phyloP scores from a whole-genome alignment of 1,140 invertebrate species.

The Eubasilissa regina region DNA sequence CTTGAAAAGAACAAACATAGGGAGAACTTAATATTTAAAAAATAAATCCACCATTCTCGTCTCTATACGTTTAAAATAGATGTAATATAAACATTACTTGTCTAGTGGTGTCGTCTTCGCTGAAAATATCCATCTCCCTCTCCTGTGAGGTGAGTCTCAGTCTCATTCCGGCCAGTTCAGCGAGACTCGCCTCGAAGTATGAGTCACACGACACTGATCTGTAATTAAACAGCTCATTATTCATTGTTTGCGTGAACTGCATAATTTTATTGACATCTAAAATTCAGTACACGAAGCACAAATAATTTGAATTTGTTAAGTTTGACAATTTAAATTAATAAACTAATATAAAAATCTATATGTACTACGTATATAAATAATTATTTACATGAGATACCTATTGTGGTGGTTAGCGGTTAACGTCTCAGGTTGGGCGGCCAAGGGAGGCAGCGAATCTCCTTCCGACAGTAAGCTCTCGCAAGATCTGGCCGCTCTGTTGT shows the following conservation, averaged over 20 bases:
- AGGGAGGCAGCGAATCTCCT: conserved; percentile 65
- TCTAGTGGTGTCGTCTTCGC: conserved; percentile 80
- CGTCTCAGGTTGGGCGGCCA: conserved; percentile 55
- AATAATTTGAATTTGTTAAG: no score
- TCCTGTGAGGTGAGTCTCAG: conserved; percentile 89
- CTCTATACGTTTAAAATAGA: no score
- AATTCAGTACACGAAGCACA: neutral
- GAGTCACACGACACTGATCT: conserved; percentile 93
- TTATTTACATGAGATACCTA: conserved; percentile 59
- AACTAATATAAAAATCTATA: neutral
- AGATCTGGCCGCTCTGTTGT: conserved; percentile 65
- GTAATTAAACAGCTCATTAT: conserved; percentile 36
- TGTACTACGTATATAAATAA: neutral
- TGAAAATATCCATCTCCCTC: conserved; percentile 88
- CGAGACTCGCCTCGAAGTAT: conserved; percentile 84
- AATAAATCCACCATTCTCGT: no score
- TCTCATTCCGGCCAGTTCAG: conserved; percentile 86
- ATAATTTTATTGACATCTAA: no score
- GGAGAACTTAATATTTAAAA: no score
- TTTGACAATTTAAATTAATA: neutral
- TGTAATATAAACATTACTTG: conserved; percentile 36
- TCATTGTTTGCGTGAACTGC: no score
- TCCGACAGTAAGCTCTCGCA: conserved; percentile 69
- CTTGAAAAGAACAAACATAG: no score
- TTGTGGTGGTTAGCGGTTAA: conserved; percentile 65